Evolutionary conservation across 2,113 vertebrate species (phyloP), one percentile per base, ranked within the genome.

Genomic region (Cacatua alba): DNA sequence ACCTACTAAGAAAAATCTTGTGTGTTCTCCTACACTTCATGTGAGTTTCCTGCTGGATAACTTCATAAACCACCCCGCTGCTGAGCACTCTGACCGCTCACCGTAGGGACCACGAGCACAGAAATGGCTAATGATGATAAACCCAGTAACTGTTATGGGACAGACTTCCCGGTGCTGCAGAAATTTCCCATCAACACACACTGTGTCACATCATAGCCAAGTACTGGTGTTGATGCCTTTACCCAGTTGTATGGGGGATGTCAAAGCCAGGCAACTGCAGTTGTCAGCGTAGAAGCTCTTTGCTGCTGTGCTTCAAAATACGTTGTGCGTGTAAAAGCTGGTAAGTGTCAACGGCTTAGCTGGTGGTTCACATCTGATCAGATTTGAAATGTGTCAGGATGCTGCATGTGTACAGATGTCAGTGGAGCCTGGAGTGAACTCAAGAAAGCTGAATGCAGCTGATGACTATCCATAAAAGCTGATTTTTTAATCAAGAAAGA

Each of bases 401-500:
- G 80, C 65, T 85, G 55, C 51, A 35, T 28, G 43, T 18, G 23
- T 60, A 82, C 9, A 62, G 72, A 92, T 67, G 39, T 77, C 85
- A 67, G 71, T 57, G 63, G 65, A 84, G 79, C 64, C 88, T 76
- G 79, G 15, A 69, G 69, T 63, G 72, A 96, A 80, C 60, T 76
- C 59, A 43, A 80, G 48, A 92, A 93, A 90, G 82, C 16, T 53
- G 95, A 88, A 79, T 39, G 89, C 74, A 97, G 89, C 15, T 81
- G 85, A 96, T 70, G 83, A 92, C 52, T 49, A 33, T 39, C 65
- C 78, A 91, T 64, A 93, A 96, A 96, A 93, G 44, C 46, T 83
- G 35, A 75, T 59, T 74, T 89, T 86, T 94, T 92, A 86, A 91
- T 85, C 74, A 84, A 86, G 79, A 85, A 93, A 59, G 94, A 90